Base-by-base conservation (phyloP, 2,797 vertebrate genomes). In the Furcifer pardalis region DNA sequence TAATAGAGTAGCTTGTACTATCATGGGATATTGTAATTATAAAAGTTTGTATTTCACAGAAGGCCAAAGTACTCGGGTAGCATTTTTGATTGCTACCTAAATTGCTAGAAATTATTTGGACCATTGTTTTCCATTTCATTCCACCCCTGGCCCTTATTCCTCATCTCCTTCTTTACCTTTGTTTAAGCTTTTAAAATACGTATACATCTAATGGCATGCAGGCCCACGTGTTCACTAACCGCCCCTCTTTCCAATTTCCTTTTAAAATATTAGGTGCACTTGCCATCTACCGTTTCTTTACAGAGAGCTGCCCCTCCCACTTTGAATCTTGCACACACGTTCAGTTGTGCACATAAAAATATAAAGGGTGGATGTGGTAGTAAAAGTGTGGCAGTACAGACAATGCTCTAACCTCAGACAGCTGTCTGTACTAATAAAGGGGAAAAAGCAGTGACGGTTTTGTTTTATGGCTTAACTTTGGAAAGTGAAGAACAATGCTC, bases 361-460 rank as follows among this genome's bases (percentile, higher is more conserved):
- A 74, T 46, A 32, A 32, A 74, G 46, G 21, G 52, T 40, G 37
- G 7, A 8, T 0, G 12, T 42, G 71, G 52, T 27, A 13, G 5
- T 56, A 9, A 49, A 56, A 37, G 60, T 7, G 46, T 68, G 27
- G 40, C 40, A 49, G n/a, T 49, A n/a, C 7, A 8, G 81, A 13
- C 46, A 42, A 35, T 40, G 30, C 46, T 59, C 69, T 32, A 37
- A 46, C 17, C 35, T 37, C 88, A 88, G 87, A 82, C 88, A 91
- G 88, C 89, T 91, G 88, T 74, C 85, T 78, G 69, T 63, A 9
- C 1, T 63, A 82, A 87, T 83, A 25, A 59, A 25, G 76, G n/a
- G n/a, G n/a, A n/a, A n/a, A n/a, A n/a, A n/a, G n/a, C n/a, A n/a
- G n/a, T n/a, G n/a, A 21, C 40, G 5, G 32, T 49, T 63, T 37